A percentile compares a stretch with the other conserved stretches of the same genome.
These are phyloP conservation scores for Chelidonichthys spinosus DNA, from an alignment of 2,797 vertebrate species.

Conservation along the genomic window DNA sequence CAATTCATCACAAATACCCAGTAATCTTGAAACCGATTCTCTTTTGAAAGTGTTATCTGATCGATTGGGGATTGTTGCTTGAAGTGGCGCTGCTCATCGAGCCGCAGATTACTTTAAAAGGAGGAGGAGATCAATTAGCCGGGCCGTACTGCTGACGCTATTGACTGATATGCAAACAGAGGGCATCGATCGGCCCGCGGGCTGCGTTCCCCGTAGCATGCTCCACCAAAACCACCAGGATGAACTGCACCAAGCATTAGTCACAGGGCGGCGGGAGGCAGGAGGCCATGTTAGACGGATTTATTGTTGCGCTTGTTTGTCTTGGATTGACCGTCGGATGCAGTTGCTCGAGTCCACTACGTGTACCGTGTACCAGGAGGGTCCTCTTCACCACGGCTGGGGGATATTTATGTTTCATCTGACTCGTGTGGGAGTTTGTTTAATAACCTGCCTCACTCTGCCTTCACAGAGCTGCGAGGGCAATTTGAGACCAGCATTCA, in stretches of 20 bases:
- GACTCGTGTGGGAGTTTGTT: background rate
- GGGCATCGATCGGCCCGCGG: constrained; percentile 64
- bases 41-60: constrained; percentile 38
- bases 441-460: background rate
- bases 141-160: constrained; percentile 62
- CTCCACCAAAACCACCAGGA: constrained; percentile 49
- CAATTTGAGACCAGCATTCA: background rate
- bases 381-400: background rate
- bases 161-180: constrained; percentile 72
- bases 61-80: constrained; percentile 52
- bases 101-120: constrained; percentile 48
- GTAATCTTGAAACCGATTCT: constrained; percentile 18
- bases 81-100: constrained; percentile 56
- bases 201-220: constrained; percentile 37
- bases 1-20: background rate
- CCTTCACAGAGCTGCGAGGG: background rate
- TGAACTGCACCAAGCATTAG: constrained; percentile 42
- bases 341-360: constrained; percentile 3
- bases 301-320: constrained; percentile 30
- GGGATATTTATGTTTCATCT: background rate
- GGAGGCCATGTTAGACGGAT: constrained; percentile 33
- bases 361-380: background rate
- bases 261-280: constrained; percentile 35
- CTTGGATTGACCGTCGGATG: constrained; percentile 24
- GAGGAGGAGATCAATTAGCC: constrained; percentile 73